Percentiles rank a stretch among this genome's conserved stretches.
phyloP scores from a whole-genome alignment of 2,888 invertebrate species.

The Aplocera efformata region DNA sequence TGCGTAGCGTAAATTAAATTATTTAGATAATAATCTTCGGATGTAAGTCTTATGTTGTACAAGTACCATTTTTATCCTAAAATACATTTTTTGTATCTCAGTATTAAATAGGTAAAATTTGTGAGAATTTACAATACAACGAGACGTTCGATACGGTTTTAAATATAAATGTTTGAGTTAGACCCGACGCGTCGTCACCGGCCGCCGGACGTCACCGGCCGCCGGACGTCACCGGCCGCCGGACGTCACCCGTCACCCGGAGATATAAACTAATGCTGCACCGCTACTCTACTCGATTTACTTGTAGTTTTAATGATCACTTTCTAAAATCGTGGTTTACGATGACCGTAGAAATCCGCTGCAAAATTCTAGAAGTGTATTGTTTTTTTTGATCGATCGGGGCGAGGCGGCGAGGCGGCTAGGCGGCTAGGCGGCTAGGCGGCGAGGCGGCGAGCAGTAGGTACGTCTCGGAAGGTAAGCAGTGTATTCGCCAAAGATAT shows the following conservation, averaged over 20 bases:
- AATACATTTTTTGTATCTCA: conserved; percentile 58
- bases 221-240: not conserved
- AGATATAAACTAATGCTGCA: no score
- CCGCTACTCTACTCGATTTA: no score
- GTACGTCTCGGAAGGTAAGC: no score
- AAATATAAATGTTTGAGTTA: conserved; percentile 28
- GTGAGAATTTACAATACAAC: conserved; percentile 79
- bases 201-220: not conserved
- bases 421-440: no score
- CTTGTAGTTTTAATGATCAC: no score
- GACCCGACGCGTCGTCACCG: conserved; percentile 26
- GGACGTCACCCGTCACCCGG: not conserved
- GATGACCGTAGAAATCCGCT: no score
- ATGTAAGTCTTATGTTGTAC: conserved; percentile 46
- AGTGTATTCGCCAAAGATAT: conserved; percentile 79
- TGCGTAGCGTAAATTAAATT: conserved; percentile 38
- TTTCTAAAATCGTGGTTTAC: no score
- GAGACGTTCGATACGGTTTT: conserved; percentile 60
- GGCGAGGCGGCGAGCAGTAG: no score
- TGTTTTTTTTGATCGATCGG: no score
- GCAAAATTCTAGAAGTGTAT: no score
- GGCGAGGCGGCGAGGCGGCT: no score
- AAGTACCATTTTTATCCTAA: conserved; percentile 63
- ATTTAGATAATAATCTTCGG: conserved; percentile 51
- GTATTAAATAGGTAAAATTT: conserved; percentile 66